phyloP scores from a whole-genome alignment of 1,140 invertebrate genomes.

The Drosophila subpulchrella region DNA sequence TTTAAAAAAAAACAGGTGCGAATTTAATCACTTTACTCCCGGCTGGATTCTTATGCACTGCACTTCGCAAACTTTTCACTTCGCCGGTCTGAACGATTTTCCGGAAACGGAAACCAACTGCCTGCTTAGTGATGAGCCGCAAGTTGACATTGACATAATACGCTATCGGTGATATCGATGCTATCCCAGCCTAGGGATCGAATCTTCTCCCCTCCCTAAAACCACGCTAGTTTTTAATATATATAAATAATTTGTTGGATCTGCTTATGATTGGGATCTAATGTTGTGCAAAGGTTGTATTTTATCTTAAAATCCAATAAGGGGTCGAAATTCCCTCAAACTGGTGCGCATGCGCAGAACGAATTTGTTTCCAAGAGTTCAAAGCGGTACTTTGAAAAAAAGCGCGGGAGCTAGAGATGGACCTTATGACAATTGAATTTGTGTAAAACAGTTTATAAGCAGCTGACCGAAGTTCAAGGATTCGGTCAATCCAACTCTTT shows the following conservation, averaged over 20 bases:
- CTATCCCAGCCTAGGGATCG: neutral
- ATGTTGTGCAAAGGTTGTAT: neutral
- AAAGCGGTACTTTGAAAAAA: neutral
- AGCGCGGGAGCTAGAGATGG: constrained; percentile 3
- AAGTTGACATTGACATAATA: too few relatives aligned
- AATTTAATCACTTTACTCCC: too few relatives aligned
- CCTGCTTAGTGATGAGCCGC: neutral
- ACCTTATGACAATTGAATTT: neutral
- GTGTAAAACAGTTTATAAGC: too few relatives aligned
- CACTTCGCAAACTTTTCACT: too few relatives aligned
- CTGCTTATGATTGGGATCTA: too few relatives aligned
- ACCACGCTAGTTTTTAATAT: neutral
- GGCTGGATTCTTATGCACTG: neutral
- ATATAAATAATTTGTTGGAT: neutral
- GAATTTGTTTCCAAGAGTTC: neutral
- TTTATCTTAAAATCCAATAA: neutral
- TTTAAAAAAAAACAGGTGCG: too few relatives aligned
- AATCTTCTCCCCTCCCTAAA: constrained; percentile 6
- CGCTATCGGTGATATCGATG: too few relatives aligned
- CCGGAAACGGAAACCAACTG: too few relatives aligned
- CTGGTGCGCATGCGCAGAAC: neutral
- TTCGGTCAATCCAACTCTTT: too few relatives aligned
- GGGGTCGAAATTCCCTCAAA: neutral
- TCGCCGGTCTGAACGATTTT: too few relatives aligned
- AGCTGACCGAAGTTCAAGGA: too few relatives aligned